Conservation (phyloP, 1,140 invertebrate species). For the Orchesella cincta region DNA sequence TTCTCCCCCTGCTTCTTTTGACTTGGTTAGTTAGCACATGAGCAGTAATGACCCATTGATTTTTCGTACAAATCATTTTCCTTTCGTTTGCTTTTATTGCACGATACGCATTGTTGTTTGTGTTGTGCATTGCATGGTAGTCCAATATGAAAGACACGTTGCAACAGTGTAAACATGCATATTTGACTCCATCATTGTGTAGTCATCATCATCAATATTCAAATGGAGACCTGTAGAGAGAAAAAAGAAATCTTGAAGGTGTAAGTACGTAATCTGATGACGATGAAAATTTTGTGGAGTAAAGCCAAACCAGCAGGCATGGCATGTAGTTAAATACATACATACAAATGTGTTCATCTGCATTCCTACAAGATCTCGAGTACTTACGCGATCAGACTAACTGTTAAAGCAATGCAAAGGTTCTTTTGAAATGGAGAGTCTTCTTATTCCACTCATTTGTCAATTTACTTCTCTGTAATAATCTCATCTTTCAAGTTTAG, state of each 20-base stretch:
- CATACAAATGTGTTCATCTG: neutral
- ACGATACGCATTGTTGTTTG: too few relatives aligned
- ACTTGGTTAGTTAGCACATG: too few relatives aligned
- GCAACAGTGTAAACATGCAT: too few relatives aligned
- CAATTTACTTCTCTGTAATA: neutral
- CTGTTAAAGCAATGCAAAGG: neutral
- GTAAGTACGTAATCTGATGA: too few relatives aligned
- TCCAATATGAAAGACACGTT: too few relatives aligned
- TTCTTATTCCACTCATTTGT: neutral
- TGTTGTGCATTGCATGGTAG: too few relatives aligned
- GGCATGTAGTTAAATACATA: neutral
- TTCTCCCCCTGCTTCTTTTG: neutral
- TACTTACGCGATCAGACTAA: neutral
- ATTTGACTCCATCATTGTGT: too few relatives aligned
- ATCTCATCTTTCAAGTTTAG: neutral
- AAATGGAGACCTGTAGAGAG: too few relatives aligned
- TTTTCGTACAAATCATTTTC: neutral
- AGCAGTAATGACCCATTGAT: neutral
- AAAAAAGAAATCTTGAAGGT: too few relatives aligned
- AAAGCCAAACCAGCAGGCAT: neutral
- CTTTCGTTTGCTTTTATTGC: conserved; percentile 9
- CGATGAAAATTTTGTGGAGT: neutral
- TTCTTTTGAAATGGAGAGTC: neutral
- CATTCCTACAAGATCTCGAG: neutral
- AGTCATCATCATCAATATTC: too few relatives aligned